These are phyloP conservation scores for Sycobia sp. DNA, from an alignment of 1,140 invertebrate species.

Conservation along the genomic window DNA sequence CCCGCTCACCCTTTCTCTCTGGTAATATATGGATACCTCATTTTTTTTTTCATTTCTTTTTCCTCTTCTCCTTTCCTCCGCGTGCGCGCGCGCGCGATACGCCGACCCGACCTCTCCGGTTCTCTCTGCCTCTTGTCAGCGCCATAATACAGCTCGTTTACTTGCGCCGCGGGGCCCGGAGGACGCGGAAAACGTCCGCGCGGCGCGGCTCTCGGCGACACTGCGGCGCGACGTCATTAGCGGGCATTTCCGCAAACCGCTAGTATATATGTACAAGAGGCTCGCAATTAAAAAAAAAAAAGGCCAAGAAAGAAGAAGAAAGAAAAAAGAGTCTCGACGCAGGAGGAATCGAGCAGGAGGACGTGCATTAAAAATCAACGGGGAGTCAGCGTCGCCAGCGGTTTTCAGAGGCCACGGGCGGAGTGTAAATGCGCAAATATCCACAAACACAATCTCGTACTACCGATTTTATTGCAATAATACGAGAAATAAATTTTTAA, in stretches of 20 bases:
- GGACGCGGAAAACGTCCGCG: neutral
- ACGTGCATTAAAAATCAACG: neutral
- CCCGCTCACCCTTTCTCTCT: no score
- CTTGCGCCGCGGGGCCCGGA: constrained; percentile 8
- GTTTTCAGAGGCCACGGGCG: constrained; percentile 4
- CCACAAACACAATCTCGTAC: no score
- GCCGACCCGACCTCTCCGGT: no score
- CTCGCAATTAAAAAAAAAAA: constrained; percentile 12
- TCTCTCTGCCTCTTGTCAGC: no score
- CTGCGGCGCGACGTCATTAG: constrained; percentile 4
- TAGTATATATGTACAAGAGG: no score
- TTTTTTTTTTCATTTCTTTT: no score
- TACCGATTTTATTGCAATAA: constrained; percentile 24
- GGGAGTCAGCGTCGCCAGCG: neutral
- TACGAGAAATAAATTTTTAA: constrained; percentile 20
- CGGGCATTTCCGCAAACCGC: constrained; percentile 14
- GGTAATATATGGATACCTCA: no score
- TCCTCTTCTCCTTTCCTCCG: no score
- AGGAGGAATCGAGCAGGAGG: neutral
- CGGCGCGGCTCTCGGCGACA: neutral
- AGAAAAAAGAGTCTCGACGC: neutral
- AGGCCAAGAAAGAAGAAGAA: neutral
- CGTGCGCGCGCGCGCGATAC: no score
- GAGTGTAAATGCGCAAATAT: no score
- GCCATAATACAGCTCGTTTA: no score